Percentiles rank a stretch among this genome's conserved stretches.
phyloP scores from a whole-genome alignment of 2,888 invertebrate genomes.

The Andrena bucephala region DNA sequence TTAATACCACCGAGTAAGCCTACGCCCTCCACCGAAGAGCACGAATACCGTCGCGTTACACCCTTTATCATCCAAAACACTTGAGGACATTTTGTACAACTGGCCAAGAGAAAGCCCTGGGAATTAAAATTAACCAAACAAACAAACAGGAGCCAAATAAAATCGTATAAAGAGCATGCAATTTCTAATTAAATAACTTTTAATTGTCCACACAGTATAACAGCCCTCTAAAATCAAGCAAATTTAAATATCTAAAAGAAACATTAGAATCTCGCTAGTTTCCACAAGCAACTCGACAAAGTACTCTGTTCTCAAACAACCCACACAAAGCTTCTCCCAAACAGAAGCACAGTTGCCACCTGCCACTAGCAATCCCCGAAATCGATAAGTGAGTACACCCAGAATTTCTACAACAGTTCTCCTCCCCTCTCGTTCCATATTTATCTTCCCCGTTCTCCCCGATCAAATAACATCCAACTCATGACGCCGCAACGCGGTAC shows the following conservation, averaged over 20 bases:
- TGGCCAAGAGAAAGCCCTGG: not conserved
- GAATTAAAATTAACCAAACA: not conserved
- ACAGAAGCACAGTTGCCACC: no score
- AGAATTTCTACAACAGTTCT: not conserved
- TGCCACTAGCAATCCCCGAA: no score
- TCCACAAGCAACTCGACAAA: no score
- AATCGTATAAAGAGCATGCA: no score
- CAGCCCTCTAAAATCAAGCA: no score
- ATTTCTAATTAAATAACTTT: slow-evolving; percentile 5
- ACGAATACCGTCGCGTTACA: not conserved
- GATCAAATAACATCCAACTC: not conserved
- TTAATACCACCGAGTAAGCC: slow-evolving; percentile 47
- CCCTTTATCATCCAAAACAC: not conserved
- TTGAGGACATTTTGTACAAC: slow-evolving; percentile 14
- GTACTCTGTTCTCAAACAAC: no score
- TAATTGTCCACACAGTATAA: no score
- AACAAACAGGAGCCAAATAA: no score
- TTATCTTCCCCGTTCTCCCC: not conserved
- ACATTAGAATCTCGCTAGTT: no score
- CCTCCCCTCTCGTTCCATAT: not conserved
- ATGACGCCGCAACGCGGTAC: not conserved
- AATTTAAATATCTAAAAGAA: no score
- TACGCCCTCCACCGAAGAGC: slow-evolving; percentile 9
- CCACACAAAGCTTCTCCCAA: no score
- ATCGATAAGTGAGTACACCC: no score